These are phyloP conservation scores for Hypotaenidia okinawae DNA, from an alignment of 2,797 vertebrate species.

Conservation along the genomic window DNA sequence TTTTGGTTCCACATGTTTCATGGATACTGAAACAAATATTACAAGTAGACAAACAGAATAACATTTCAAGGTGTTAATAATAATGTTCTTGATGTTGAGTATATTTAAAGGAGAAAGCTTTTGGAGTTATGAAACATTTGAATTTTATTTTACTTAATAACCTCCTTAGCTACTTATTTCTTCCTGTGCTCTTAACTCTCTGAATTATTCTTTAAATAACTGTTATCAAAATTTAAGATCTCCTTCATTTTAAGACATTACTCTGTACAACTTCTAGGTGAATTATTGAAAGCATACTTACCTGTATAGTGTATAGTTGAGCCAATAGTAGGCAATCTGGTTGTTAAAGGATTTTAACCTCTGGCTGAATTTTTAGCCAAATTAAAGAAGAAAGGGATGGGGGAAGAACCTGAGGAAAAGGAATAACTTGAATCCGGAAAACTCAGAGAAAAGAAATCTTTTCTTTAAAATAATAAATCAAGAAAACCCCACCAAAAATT, in stretches of 20 bases:
- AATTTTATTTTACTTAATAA: background rate
- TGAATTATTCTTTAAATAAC: background rate
- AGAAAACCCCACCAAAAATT: background rate
- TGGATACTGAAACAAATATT: background rate
- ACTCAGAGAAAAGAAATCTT: background rate
- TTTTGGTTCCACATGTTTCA: background rate
- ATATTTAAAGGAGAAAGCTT: background rate
- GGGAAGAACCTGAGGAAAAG: background rate
- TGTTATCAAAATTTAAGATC: background rate
- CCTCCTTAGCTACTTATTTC: background rate
- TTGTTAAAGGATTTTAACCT: background rate
- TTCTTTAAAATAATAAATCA: background rate
- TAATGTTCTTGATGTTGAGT: background rate
- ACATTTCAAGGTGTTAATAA: background rate
- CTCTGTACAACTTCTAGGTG: background rate
- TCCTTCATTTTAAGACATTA: background rate
- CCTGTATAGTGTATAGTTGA: background rate
- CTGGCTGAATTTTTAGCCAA: background rate
- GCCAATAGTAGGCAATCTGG: background rate
- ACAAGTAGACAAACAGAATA: background rate
- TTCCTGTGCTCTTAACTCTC: background rate
- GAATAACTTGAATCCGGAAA: background rate
- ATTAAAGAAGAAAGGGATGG: accelerated
- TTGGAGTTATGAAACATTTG: background rate
- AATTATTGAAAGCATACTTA: background rate